Percentiles rank a stretch among this genome's conserved stretches.
Conservation (phyloP, 2,888 invertebrate species). For the Aleiodes testaceus region DNA sequence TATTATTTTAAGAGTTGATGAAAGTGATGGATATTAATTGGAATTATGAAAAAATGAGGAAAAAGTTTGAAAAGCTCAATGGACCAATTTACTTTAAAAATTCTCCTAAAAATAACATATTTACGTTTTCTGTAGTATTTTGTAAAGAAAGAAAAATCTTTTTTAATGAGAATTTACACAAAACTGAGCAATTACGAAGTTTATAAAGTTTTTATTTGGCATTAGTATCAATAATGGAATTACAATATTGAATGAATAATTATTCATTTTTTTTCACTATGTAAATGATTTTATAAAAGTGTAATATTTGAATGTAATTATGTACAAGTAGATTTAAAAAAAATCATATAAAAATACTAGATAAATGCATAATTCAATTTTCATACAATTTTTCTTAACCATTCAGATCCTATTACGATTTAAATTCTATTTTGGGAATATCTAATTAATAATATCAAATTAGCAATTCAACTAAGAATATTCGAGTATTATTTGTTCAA, state of each 20-base stretch:
- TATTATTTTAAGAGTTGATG: too few species aligned
- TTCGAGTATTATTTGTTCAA: too few species aligned
- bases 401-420: neutral
- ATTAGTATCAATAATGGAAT: too few species aligned
- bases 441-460: too few species aligned
- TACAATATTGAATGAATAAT: too few species aligned
- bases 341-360: slow-evolving; percentile 20
- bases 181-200: neutral
- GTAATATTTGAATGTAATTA: slow-evolving; percentile 4
- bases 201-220: too few species aligned
- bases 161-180: neutral
- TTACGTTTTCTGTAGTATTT: neutral
- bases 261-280: too few species aligned
- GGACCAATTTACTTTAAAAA: neutral
- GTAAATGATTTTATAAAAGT: neutral
- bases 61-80: neutral
- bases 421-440: too few species aligned
- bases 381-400: neutral
- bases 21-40: too few species aligned
- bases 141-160: neutral
- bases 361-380: neutral
- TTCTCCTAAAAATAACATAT: too few species aligned
- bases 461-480: too few species aligned
- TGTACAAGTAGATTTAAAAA: slow-evolving; percentile 9
- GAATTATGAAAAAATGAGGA: too few species aligned